phyloP scores from a whole-genome alignment of 2,797 vertebrate species.

The Halcyon smyrnensis region DNA sequence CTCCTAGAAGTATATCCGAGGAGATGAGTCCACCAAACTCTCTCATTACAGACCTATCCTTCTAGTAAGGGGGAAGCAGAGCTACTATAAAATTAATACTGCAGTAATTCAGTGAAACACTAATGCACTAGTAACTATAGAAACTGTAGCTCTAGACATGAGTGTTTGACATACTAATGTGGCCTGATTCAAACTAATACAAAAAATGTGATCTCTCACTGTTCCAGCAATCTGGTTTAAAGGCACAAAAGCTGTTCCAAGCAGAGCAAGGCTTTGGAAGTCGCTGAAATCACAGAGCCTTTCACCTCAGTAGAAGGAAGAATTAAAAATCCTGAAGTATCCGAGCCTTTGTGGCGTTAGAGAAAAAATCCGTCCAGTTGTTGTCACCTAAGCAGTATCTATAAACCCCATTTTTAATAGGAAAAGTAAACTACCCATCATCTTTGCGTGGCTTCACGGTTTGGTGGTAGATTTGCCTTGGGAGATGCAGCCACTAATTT shows the following conservation, averaged over 20 bases:
- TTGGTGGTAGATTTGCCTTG: not conserved
- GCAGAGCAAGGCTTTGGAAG: not conserved
- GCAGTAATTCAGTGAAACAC: not conserved
- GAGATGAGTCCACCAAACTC: not conserved
- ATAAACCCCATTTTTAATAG: not conserved
- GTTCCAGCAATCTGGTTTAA: not conserved
- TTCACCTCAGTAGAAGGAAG: not conserved
- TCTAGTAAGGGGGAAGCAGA: not conserved
- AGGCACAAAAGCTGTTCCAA: not conserved
- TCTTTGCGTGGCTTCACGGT: not conserved
- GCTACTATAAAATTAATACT: not conserved
- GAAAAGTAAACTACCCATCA: rapidly evolving
- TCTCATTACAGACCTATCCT: not conserved
- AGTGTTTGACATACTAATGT: not conserved
- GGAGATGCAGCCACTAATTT: not conserved
- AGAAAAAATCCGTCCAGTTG: not conserved
- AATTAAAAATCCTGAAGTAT: not conserved
- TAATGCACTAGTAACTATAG: conserved; percentile 31
- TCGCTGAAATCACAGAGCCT: not conserved
- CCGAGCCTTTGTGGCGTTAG: not conserved
- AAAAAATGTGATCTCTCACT: not conserved
- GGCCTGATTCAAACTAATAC: not conserved
- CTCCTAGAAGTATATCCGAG: not conserved
- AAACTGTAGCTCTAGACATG: conserved; percentile 17
- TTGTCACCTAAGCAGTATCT: not conserved